Conservation (phyloP, 1,140 invertebrate genomes). For the Zaprionus nigranus region DNA sequence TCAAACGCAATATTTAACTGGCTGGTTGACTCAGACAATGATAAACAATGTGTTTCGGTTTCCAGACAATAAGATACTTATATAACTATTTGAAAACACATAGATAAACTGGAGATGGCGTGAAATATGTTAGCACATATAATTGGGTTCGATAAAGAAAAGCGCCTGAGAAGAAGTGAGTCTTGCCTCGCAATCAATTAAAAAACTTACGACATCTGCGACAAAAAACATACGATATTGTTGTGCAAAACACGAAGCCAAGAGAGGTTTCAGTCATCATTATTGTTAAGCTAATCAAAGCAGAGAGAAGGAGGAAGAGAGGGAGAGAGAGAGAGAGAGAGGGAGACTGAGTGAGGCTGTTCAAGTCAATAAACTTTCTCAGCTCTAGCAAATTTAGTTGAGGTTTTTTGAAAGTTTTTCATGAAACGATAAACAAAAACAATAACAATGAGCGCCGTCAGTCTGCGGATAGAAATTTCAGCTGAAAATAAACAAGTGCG, state of each 20-base stretch:
- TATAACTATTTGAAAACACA: constrained; percentile 32
- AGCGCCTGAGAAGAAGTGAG: background rate
- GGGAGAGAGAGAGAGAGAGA: background rate
- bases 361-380: constrained; percentile 63
- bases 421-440: constrained; percentile 74
- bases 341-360: background rate
- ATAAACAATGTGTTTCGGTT: constrained; percentile 4
- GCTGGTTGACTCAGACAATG: background rate
- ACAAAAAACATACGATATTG: constrained; percentile 27
- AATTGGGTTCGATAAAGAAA: constrained; percentile 33
- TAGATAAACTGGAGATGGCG: constrained; percentile 23
- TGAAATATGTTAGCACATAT: constrained; percentile 30
- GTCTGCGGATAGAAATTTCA: constrained; percentile 56
- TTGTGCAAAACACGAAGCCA: background rate
- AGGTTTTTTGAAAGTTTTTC: constrained; percentile 53
- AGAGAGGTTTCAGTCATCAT: constrained; percentile 32
- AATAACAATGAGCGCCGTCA: constrained; percentile 65
- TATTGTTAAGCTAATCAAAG: constrained; percentile 66
- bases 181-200: constrained; percentile 15
- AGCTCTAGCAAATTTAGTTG: constrained; percentile 27
- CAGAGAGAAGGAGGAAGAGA: constrained; percentile 11
- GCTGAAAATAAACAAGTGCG: constrained; percentile 68
- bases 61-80: background rate
- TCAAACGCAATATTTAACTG: background rate
- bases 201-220: constrained; percentile 43